Evolutionary conservation across 2,888 invertebrate species (phyloP).

Genomic region (Cataglyphis cursor): DNA sequence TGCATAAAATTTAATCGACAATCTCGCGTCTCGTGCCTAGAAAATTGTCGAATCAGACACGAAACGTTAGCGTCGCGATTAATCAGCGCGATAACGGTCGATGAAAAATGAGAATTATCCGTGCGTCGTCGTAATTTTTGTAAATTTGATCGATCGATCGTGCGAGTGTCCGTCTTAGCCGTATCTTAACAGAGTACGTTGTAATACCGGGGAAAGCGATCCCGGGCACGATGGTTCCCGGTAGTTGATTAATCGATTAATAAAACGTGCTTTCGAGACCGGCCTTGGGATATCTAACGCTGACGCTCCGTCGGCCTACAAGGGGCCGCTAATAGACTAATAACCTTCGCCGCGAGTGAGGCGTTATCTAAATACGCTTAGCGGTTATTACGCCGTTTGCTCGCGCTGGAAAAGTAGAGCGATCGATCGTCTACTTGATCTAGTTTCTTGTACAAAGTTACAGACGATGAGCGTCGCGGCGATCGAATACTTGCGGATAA

Average conservation of each 20-base stretch:
- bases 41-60: conserved; percentile 49
- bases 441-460: conserved; percentile 64
- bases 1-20: conserved; percentile 42
- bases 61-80: conserved; percentile 25
- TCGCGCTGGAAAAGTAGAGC: conserved; percentile 71
- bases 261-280: conserved; percentile 35
- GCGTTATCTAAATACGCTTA: conserved; percentile 69
- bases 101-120: conserved; percentile 51
- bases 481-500: conserved; percentile 60
- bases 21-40: conserved; percentile 11
- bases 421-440: conserved; percentile 73
- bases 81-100: conserved; percentile 36
- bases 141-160: conserved; percentile 13
- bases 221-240: conserved; percentile 29
- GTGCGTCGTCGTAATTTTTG: conserved; percentile 45
- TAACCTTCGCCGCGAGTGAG: conserved; percentile 65
- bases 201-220: conserved; percentile 14
- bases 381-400: conserved; percentile 70
- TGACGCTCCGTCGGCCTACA: conserved; percentile 34
- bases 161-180: conserved; percentile 25
- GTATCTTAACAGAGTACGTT: not conserved
- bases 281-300: conserved; percentile 57
- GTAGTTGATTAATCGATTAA: conserved; percentile 52
- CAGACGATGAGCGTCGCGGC: conserved; percentile 58
- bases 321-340: conserved; percentile 60